These are phyloP conservation scores for Chelonus formosanus DNA, from an alignment of 2,888 invertebrate species.

Conservation along the genomic window DNA sequence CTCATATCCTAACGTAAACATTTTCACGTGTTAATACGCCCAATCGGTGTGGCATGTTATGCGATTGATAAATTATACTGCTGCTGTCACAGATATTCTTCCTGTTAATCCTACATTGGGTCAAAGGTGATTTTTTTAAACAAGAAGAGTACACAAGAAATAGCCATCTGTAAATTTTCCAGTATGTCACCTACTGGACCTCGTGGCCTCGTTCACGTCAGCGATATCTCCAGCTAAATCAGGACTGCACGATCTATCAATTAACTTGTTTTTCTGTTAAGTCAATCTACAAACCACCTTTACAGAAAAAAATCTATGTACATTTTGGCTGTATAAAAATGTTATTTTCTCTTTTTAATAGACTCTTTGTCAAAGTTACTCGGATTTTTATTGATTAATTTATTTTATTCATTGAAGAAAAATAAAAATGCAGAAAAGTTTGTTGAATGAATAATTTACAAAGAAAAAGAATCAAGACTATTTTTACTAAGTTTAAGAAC, in stretches of 20 bases:
- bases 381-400: no score
- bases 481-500: no score
- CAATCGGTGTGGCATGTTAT: slow-evolving; percentile 18
- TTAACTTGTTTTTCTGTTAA: slow-evolving; percentile 31
- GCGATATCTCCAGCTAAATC: slow-evolving; percentile 38
- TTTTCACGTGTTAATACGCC: slow-evolving; percentile 27
- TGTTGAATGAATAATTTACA: no score
- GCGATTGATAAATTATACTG: slow-evolving; percentile 26
- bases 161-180: slow-evolving; percentile 26
- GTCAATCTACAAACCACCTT: slow-evolving; percentile 18
- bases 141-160: slow-evolving; percentile 4
- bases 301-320: neutral
- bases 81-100: slow-evolving; percentile 4
- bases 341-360: no score
- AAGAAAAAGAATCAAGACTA: no score
- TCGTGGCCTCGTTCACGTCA: slow-evolving; percentile 37
- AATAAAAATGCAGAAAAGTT: no score
- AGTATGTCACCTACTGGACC: slow-evolving; percentile 20
- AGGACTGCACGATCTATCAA: slow-evolving; percentile 38
- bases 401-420: no score
- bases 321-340: no score
- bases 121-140: slow-evolving; percentile 17
- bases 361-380: no score
- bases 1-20: slow-evolving; percentile 8
- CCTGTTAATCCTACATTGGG: slow-evolving; percentile 19